Percentiles rank a stretch among this genome's conserved stretches.
phyloP scores from a whole-genome alignment of 2,113 vertebrate genomes.

The Thoracochromis brauschi region DNA sequence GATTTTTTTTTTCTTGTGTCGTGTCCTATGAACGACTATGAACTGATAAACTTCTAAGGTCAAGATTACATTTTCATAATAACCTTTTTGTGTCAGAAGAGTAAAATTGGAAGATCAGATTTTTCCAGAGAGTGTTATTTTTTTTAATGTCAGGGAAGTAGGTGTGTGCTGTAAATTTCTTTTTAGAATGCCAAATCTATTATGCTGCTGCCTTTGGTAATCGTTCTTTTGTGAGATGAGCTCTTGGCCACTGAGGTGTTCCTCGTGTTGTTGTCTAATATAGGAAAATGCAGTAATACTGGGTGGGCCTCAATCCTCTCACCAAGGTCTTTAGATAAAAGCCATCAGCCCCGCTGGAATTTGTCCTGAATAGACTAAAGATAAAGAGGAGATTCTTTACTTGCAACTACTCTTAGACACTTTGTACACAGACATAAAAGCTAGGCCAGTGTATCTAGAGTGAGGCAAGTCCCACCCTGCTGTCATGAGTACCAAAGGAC shows the following conservation, averaged over 20 bases:
- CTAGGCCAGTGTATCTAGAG: slow-evolving; percentile 48
- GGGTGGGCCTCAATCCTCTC: slow-evolving; percentile 2
- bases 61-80: neutral
- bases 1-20: neutral
- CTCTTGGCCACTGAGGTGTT: slow-evolving; percentile 1
- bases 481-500: slow-evolving; percentile 34
- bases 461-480: slow-evolving; percentile 37
- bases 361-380: neutral
- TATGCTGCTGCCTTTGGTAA: neutral
- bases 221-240: neutral
- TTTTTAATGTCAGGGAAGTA: slow-evolving; percentile 12
- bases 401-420: slow-evolving; percentile 28
- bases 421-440: slow-evolving; percentile 60
- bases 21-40: neutral
- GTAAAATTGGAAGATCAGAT: neutral
- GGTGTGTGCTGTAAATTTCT: neutral
- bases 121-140: neutral
- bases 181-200: neutral
- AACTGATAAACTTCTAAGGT: neutral
- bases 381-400: slow-evolving; percentile 23
- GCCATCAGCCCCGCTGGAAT: neutral
- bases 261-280: neutral
- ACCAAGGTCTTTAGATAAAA: slow-evolving; percentile 30
- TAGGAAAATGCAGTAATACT: neutral
- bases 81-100: neutral